Base-by-base conservation (phyloP, 2,113 vertebrate genomes). In the Onychorhynchus coronatus region DNA sequence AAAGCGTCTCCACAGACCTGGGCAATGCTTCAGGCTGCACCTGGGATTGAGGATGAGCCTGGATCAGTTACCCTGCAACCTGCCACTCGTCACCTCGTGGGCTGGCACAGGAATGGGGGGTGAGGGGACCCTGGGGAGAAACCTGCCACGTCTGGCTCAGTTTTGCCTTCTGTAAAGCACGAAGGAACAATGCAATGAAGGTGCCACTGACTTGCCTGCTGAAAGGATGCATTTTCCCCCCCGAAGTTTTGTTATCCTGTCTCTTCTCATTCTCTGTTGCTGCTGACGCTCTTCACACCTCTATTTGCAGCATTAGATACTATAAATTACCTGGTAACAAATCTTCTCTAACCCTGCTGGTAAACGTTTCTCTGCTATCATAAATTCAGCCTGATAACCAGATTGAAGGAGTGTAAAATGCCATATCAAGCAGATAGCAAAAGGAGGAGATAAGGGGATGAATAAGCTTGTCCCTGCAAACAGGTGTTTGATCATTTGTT, bases 81-180 rank as follows among this genome's bases (percentile, higher is more conserved):
- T 14, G 23, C 44, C 5, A 8, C 15, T 2, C 5, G 6, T 31
- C 39, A 31, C 52, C 41, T 53, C 5, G 33, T 19, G 44, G 46
- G 75, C 24, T 84, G 49, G 6, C 11, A 3, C 20, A 44, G 53
- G 66, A 20, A 12, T 31, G 8, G 31, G 63, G 25, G 28, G 14
- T 6, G 53, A 52, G 41, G 33, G 28, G 1, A 9, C 12, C 62
- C 9, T 33, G 16, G 14, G 6, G 30, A 52, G 21, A 27, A 4
- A 28, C 11, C 31, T 13, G 25, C 31, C 17, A 0, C 1, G 33
- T 44, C 6, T 3, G 59, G 9, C 31, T 66, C 39, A 0, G 13
- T 13, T 78, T 39, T 78, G 28, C 19, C 7, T n/a, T 10, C 50
- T 44, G 31, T 31, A 15, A 30, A 49, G 25, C n/a, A 14, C 47